Evolutionary conservation across 2,113 vertebrate genomes (phyloP).

Genomic region (Vanacampus margaritifer): DNA sequence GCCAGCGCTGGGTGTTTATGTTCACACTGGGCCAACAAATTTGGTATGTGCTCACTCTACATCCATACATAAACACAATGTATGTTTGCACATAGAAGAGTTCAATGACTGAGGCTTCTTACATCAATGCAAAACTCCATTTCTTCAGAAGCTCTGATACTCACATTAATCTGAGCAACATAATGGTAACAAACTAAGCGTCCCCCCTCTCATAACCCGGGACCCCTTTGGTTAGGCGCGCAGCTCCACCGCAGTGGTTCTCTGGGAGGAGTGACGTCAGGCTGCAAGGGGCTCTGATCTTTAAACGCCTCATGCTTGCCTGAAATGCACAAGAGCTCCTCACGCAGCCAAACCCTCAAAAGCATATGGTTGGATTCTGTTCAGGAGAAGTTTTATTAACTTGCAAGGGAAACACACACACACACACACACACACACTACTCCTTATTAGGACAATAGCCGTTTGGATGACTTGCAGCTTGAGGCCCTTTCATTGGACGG

Average conservation of each 20-base stretch:
- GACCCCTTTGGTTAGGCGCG: constrained; percentile 24
- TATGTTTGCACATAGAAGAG: constrained; percentile 10
- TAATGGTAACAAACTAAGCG: constrained; percentile 37
- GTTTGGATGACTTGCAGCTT: constrained; percentile 54
- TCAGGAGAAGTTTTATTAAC: constrained; percentile 60
- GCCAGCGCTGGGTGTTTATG: constrained; percentile 33
- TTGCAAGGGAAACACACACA: constrained; percentile 22
- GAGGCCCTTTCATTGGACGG: constrained; percentile 44
- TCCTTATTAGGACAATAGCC: constrained; percentile 62
- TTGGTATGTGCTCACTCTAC: constrained; percentile 9
- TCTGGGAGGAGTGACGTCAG: constrained; percentile 54
- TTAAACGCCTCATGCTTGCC: constrained; percentile 56
- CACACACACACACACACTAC: constrained; percentile 17
- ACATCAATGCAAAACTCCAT: background rate
- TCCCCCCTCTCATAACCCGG: background rate
- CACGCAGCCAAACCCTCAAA: constrained; percentile 48
- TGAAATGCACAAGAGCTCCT: constrained; percentile 43
- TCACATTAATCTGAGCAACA: constrained; percentile 51
- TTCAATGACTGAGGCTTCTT: background rate
- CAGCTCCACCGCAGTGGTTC: constrained; percentile 30
- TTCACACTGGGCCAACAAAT: constrained; percentile 42
- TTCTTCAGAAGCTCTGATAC: constrained; percentile 10
- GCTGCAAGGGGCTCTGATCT: constrained; percentile 49
- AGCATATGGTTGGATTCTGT: constrained; percentile 32
- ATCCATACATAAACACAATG: background rate